Base-by-base conservation (phyloP, 2,888 invertebrate genomes). In the Lasioglossum calceatum region DNA sequence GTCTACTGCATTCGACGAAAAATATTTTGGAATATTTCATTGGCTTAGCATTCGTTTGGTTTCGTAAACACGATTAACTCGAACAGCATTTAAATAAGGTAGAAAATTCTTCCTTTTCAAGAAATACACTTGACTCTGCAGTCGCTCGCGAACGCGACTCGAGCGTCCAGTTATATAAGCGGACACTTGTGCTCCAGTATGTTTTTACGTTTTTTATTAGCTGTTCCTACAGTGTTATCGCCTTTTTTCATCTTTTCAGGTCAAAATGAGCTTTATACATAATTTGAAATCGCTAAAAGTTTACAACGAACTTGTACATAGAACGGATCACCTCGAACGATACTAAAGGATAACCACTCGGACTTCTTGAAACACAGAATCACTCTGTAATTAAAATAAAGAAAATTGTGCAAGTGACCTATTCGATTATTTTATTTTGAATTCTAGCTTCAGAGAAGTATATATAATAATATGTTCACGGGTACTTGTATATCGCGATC, bases 191-290 rank as follows among this genome's bases (percentile, higher is more conserved):
- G 16, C 32, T 19, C 5, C 19, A 44, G 23, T 77, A 64, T 16
- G 19, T 58, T 58, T n/a, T 58, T 64, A 67, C 8, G 42, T 19
- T 1, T 36, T 36, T 23, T 0, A 23, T 7, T 50, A 44, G 44
- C 70, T 73, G 61, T 54, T 80, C 74, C 86, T 27, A 82, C 77
- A 42, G 42, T 23, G 74, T 73, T 87, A 39, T 85, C 80, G 42
- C 58, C 67, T 89, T 42, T 90, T 93, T 79, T 64, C 64, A 32
- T 64, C 90, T 87, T 95, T 95, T 44, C 94, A 95, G 95, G 93
- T 94, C 91, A 83, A 93, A 92, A 89, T 93, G 91, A 94, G 47
- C 27, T 70, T 90, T 85, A 90, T 86, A 87, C 86, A 89, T 86
- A 87, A 84, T 90, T 81, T 81, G 44, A 74, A 81, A 86, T 84